Base-by-base conservation (phyloP, 2,113 vertebrate species). In the Perca fluviatilis region DNA sequence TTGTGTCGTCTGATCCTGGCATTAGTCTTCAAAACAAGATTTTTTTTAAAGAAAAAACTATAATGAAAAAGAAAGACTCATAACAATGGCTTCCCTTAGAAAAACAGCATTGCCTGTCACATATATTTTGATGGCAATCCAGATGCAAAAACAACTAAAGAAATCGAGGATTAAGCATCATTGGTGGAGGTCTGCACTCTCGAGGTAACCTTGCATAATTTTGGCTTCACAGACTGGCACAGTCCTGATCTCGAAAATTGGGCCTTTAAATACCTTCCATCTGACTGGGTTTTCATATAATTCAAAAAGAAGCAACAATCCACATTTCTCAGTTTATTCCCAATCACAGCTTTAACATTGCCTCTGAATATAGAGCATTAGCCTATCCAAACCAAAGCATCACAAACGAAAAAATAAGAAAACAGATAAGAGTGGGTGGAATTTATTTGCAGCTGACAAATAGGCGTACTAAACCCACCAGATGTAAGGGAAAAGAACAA, bases 231-330 rank as follows among this genome's bases (percentile, higher is more conserved):
- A 68, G 9, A 4, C 54, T 30, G n/a, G 15, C 56, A 74, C 16
- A 14, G 49, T 53, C 64, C 49, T 72, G 33, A 73, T 69, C 57
- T 72, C 43, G 14, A 12, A 64, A 74, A 73, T 27, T 61, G 63
- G 25, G 8, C 56, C 27, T 54, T 30, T 56, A 56, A 74, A 63
- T 56, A 46, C 53, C 74, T 87, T 83, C 65, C 82, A 80, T 57
- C 51, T 49, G 69, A 75, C 77, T 79, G 70, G 56, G 50, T 81
- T 86, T 88, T 71, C 77, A 86, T 88, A 63, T 63, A 13, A 74
- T n/a, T 76, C 5, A 80, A 74, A 77, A 43, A 30, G 33, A 78
- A 57, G 71, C 43, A 64, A 64, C 19, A 10, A 60, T 72, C 30
- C 18, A 65, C 18, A 73, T 80, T 78, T 73, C 16, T 72, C 53